Evolutionary conservation across 2,888 invertebrate species (phyloP).

Genomic region (Trilocha varians): DNA sequence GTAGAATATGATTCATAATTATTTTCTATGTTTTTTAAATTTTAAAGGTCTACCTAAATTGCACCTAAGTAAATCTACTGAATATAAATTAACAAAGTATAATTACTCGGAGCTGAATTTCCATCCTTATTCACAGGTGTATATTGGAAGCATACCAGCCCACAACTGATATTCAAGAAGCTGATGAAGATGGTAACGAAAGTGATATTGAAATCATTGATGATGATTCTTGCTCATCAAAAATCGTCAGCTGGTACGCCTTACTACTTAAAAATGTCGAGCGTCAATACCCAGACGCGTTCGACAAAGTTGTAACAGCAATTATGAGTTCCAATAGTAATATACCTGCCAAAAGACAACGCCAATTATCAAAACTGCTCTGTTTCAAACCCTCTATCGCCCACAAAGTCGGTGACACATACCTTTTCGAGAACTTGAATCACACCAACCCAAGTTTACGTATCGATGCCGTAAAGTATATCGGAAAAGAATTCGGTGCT

Average conservation of each 20-base stretch:
- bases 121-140: slow-evolving; percentile 64
- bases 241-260: slow-evolving; percentile 68
- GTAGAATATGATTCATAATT: no score
- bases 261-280: slow-evolving; percentile 76
- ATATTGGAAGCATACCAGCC: slow-evolving; percentile 50
- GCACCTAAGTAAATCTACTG: no score
- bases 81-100: no score
- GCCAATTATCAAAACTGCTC: slow-evolving; percentile 54
- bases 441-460: slow-evolving; percentile 79
- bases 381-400: slow-evolving; percentile 72
- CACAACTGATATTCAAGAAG: slow-evolving; percentile 11
- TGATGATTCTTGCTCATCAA: slow-evolving; percentile 39
- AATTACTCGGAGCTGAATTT: no score
- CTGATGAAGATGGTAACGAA: slow-evolving; percentile 34
- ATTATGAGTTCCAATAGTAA: slow-evolving; percentile 55
- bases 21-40: no score
- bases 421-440: slow-evolving; percentile 80
- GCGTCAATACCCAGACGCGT: slow-evolving; percentile 79
- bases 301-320: slow-evolving; percentile 78
- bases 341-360: slow-evolving; percentile 30
- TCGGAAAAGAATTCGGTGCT: slow-evolving; percentile 68
- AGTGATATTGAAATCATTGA: slow-evolving; percentile 65
- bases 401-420: slow-evolving; percentile 63
- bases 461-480: slow-evolving; percentile 76
- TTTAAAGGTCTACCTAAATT: no score